phyloP scores from a whole-genome alignment of 2,888 invertebrate species.

The Lithophane ornitopus region DNA sequence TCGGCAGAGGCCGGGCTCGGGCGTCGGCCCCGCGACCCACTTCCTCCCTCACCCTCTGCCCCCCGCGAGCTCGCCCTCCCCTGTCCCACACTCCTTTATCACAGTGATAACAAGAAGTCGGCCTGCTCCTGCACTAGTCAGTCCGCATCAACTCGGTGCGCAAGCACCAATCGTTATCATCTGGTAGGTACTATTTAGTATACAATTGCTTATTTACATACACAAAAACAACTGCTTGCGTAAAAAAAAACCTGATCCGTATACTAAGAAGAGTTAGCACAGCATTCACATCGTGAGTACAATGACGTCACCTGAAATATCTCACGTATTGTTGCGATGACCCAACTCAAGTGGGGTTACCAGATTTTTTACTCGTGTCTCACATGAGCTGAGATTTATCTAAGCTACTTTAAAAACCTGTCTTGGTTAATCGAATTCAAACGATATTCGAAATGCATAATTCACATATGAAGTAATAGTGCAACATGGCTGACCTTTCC shows the following conservation, averaged over 20 bases:
- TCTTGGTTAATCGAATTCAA: conserved; percentile 73
- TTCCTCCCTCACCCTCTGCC: conserved; percentile 77
- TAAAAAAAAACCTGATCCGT: conserved; percentile 36
- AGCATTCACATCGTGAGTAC: conserved; percentile 34
- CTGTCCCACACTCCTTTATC: conserved; percentile 80
- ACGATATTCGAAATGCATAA: conserved; percentile 78
- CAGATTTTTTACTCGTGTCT: conserved; percentile 66
- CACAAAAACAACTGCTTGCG: conserved; percentile 31
- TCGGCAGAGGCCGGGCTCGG: conserved; percentile 82
- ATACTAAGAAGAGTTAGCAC: conserved; percentile 33
- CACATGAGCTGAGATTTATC: conserved; percentile 68
- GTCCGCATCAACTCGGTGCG: conserved; percentile 45
- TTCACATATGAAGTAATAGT: conserved; percentile 74
- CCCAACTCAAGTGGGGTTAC: conserved; percentile 60
- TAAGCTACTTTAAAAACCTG: conserved; percentile 72
- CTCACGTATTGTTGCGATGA: conserved; percentile 55
- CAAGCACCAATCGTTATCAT: conserved; percentile 51
- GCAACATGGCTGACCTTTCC: conserved; percentile 74
- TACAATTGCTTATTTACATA: conserved; percentile 38
- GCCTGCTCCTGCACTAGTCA: conserved; percentile 68
- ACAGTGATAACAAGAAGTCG: conserved; percentile 80
- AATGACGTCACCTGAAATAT: conserved; percentile 54
- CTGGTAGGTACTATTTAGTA: conserved; percentile 20
- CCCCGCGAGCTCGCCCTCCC: conserved; percentile 72
- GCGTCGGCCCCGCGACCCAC: conserved; percentile 88